Evolutionary conservation across 2,888 invertebrate genomes (phyloP).

Genomic region (Ennomos fuscantarius): DNA sequence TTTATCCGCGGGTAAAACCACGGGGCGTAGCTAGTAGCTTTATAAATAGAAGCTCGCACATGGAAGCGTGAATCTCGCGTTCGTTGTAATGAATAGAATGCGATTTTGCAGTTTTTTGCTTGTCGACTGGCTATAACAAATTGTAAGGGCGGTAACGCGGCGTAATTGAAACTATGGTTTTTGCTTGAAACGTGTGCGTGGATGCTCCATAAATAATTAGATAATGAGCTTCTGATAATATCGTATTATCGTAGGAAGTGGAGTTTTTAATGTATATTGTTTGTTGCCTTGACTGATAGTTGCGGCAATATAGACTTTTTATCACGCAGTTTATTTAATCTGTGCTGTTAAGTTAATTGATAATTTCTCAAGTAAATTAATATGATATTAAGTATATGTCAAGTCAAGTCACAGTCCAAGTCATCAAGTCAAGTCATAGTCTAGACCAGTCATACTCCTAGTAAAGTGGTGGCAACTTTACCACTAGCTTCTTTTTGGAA

Average conservation of each 20-base stretch:
- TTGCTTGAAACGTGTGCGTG: slow-evolving; percentile 35
- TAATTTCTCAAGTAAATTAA: no score
- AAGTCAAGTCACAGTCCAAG: no score
- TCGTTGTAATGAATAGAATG: slow-evolving; percentile 32
- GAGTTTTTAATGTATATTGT: slow-evolving; percentile 19
- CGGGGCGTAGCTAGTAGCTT: no score
- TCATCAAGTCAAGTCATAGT: no score
- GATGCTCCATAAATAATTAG: slow-evolving; percentile 40
- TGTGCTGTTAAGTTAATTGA: slow-evolving; percentile 2
- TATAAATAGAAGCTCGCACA: slow-evolving; percentile 34
- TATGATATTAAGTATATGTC: no score
- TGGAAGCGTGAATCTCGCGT: slow-evolving; percentile 33
- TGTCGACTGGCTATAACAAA: slow-evolving; percentile 33
- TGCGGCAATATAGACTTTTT: slow-evolving; percentile 20
- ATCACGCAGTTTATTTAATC: slow-evolving; percentile 5
- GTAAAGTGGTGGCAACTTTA: no score
- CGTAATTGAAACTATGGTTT: slow-evolving; percentile 43
- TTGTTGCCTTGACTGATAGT: slow-evolving; percentile 17
- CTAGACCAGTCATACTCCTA: no score
- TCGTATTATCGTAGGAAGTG: slow-evolving; percentile 24
- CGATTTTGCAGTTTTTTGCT: slow-evolving; percentile 32
- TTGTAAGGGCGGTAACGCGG: slow-evolving; percentile 41
- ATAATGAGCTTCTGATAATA: slow-evolving; percentile 38
- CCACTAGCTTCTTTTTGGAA: no score
- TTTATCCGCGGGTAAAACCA: no score